Percentiles rank a stretch among this genome's conserved stretches.
Evolutionary conservation across 1,140 invertebrate species (phyloP).

Genomic region (Drosophila eugracilis): DNA sequence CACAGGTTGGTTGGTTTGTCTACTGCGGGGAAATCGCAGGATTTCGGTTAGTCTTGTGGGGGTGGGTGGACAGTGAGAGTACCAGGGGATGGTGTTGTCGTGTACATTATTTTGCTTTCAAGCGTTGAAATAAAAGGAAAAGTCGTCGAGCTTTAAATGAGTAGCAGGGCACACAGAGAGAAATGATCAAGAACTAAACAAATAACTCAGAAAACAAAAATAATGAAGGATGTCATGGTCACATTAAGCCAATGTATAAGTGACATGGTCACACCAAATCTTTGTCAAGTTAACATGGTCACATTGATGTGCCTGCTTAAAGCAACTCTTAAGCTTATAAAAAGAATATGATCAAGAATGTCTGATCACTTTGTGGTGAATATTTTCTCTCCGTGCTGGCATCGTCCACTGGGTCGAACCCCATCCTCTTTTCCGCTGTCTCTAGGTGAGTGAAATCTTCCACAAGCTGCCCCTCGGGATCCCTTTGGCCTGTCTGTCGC

Average conservation of each 20-base stretch:
- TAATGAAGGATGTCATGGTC: too few species aligned
- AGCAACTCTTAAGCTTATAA: too few species aligned
- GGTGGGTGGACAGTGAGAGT: conserved; percentile 1
- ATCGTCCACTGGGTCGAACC: conserved; percentile 21
- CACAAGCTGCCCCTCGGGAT: conserved; percentile 58
- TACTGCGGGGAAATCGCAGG: conserved; percentile 7
- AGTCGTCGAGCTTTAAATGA: conserved; percentile 76
- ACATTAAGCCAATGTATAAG: too few species aligned
- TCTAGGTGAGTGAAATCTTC: conserved; percentile 36
- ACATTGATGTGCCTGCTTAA: too few species aligned
- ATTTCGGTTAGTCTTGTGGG: not conserved
- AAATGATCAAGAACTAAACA: not conserved
- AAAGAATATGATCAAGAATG: too few species aligned
- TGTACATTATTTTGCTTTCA: conserved; percentile 82
- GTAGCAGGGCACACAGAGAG: conserved; percentile 12
- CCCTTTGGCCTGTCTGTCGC: conserved; percentile 18
- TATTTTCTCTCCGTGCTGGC: conserved; percentile 12
- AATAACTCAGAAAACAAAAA: too few species aligned
- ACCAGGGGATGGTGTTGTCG: conserved; percentile 38
- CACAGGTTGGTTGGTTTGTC: conserved; percentile 68
- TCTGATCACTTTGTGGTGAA: not conserved
- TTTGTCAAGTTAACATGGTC: not conserved
- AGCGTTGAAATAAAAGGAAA: conserved; percentile 73
- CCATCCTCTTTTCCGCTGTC: not conserved
- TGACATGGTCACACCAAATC: not conserved